These are phyloP conservation scores for Pollenia angustigena DNA, from an alignment of 2,888 invertebrate species.

Conservation along the genomic window DNA sequence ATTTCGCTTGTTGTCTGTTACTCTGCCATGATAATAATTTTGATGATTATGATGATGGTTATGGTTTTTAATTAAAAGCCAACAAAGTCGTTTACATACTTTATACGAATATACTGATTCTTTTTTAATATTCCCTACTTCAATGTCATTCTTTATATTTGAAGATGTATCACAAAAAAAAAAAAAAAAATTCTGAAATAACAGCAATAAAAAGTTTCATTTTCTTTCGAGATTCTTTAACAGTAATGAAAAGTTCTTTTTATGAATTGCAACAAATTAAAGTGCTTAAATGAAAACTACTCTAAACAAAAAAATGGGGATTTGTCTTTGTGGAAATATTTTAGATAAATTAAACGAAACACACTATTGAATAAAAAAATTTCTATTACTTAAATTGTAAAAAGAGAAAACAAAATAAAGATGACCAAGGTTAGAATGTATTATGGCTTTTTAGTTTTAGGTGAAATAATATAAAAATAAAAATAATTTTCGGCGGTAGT, in stretches of 20 bases:
- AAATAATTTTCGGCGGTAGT: too few relatives aligned
- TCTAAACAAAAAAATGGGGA: constrained; percentile 3
- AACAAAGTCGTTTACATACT: constrained; percentile 61
- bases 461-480: too few relatives aligned
- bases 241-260: constrained; percentile 41
- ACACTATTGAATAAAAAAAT: too few relatives aligned
- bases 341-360: neutral
- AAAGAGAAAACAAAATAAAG: too few relatives aligned
- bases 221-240: constrained; percentile 37
- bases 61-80: constrained; percentile 78
- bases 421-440: too few relatives aligned
- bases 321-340: neutral
- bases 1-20: constrained; percentile 32
- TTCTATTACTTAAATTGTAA: too few relatives aligned
- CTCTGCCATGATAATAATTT: constrained; percentile 34
- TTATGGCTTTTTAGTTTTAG: too few relatives aligned
- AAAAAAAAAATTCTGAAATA: neutral
- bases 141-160: constrained; percentile 59
- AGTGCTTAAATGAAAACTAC: constrained; percentile 32
- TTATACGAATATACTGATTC: neutral
- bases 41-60: constrained; percentile 76
- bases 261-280: constrained; percentile 29
- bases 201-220: constrained; percentile 2
- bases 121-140: constrained; percentile 39
- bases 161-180: constrained; percentile 18